Percentiles rank a stretch among this genome's conserved stretches.
These are phyloP conservation scores for Andinoacara biseriatus DNA, from an alignment of 2,113 vertebrate genomes.

Conservation along the genomic window DNA sequence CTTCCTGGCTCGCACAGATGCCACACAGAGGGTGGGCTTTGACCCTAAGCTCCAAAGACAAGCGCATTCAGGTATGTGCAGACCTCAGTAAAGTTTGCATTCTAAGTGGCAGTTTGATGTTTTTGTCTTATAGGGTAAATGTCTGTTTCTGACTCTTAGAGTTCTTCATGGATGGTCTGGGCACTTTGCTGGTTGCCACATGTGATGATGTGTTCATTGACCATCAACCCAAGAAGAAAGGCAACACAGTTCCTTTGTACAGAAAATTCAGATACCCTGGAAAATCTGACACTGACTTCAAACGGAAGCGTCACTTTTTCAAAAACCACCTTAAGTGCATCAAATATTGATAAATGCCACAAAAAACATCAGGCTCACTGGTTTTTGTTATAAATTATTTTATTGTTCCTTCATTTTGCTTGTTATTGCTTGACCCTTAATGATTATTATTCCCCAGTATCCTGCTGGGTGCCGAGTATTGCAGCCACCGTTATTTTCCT, in stretches of 20 bases:
- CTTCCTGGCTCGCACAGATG: slow-evolving; percentile 82
- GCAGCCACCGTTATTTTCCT: too few relatives aligned
- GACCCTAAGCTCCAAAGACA: slow-evolving; percentile 77
- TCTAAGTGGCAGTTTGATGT: background rate
- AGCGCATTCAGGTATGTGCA: slow-evolving; percentile 76
- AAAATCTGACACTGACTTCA: background rate
- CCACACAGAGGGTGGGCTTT: slow-evolving; percentile 75
- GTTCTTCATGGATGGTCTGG: slow-evolving; percentile 82
- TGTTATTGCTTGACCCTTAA: too few relatives aligned
- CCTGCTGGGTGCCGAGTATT: too few relatives aligned
- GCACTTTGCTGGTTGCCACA: slow-evolving; percentile 72
- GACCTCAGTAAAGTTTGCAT: background rate
- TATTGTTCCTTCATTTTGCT: too few relatives aligned
- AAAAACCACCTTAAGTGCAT: slow-evolving; percentile 67
- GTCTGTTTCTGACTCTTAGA: slow-evolving; percentile 58
- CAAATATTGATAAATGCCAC: slow-evolving; percentile 16
- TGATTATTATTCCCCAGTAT: too few relatives aligned
- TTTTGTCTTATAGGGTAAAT: background rate
- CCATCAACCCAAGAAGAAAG: slow-evolving; percentile 57
- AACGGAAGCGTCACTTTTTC: slow-evolving; percentile 57
- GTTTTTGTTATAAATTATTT: background rate
- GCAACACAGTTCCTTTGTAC: background rate
- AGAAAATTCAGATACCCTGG: background rate
- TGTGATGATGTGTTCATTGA: slow-evolving; percentile 67
- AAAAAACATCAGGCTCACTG: background rate